Percentiles rank a stretch among this genome's conserved stretches.
These are phyloP conservation scores for Orchestes rusci DNA, from an alignment of 2,888 invertebrate genomes.

Conservation along the genomic window DNA sequence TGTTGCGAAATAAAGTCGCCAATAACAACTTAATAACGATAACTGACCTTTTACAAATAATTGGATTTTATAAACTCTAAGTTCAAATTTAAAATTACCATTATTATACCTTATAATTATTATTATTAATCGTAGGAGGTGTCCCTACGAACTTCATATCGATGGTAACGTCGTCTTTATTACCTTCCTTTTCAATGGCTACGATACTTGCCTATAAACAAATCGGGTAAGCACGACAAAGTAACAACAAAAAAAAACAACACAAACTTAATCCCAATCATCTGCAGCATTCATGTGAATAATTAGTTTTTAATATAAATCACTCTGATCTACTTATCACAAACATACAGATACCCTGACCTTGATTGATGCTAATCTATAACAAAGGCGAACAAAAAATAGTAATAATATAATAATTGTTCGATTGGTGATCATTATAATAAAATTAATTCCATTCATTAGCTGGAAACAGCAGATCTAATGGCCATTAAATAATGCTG, in stretches of 20 bases:
- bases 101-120: conserved; percentile 34
- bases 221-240: conserved; percentile 21
- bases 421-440: conserved; percentile 6
- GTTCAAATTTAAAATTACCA: no score
- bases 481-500: conserved; percentile 10
- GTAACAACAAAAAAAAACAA: conserved; percentile 8
- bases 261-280: conserved; percentile 3
- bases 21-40: no score
- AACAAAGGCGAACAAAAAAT: conserved; percentile 4
- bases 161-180: conserved; percentile 39
- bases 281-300: conserved; percentile 2
- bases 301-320: no score
- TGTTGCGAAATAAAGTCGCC: no score
- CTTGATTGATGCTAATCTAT: conserved; percentile 11
- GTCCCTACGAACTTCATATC: conserved; percentile 39
- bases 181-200: conserved; percentile 35
- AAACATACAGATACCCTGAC: conserved; percentile 3
- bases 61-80: no score
- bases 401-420: no score
- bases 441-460: conserved; percentile 12
- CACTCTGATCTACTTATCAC: no score
- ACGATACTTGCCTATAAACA: conserved; percentile 42
- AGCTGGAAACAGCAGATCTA: conserved; percentile 7
- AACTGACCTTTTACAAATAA: no score
- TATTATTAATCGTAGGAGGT: conserved; percentile 27